Base-by-base conservation (phyloP, 2,797 vertebrate species). In the Coranthus polyacanthus region DNA sequence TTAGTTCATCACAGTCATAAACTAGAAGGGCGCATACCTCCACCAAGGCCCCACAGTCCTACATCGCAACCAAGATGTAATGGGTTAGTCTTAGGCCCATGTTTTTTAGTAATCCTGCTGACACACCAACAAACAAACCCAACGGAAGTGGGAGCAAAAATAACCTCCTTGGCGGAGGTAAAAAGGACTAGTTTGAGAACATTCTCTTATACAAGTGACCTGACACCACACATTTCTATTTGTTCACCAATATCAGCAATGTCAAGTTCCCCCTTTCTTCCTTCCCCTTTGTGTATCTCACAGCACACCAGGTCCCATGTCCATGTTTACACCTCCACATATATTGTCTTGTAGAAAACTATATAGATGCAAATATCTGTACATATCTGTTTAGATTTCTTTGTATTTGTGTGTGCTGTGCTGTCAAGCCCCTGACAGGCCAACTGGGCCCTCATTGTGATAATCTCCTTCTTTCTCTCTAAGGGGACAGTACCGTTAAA, bases 401-500 rank as follows among this genome's bases (percentile, higher is more conserved):
- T 81, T 86, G 79, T 91, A 79, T 89, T 68, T 84, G 69, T 91
- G 61, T 72, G 78, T 90, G 75, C 74, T 82, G 81, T 81, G 85
- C 75, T 78, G 85, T 83, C 75, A 41, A 72, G 69, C 66, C 68
- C 79, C 79, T 72, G 75, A 68, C 68, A 61, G 60, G 66, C 79
- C 77, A 70, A 79, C 75, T 75, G 47, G 74, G 77, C 73, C 65
- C 83, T 72, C 59, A 83, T 81, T 91, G 86, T 95, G 90, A 93
- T 90, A 72, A 93, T 91, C 75, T 93, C 86, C 90, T 93, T 94
- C 76, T 93, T 76, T 95, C 88, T 94, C 84, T 94, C 91, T 91
- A 94, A 94, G 94, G 93, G 92, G 93, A 94, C 91, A 92, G 91
- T 94, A 91, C 93, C 83, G 85, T 95, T 94, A 94, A 94, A 93